Percentiles rank a stretch among this genome's conserved stretches.
These are phyloP conservation scores for Rynchops niger DNA, from an alignment of 2,113 vertebrate species.

Conservation along the genomic window DNA sequence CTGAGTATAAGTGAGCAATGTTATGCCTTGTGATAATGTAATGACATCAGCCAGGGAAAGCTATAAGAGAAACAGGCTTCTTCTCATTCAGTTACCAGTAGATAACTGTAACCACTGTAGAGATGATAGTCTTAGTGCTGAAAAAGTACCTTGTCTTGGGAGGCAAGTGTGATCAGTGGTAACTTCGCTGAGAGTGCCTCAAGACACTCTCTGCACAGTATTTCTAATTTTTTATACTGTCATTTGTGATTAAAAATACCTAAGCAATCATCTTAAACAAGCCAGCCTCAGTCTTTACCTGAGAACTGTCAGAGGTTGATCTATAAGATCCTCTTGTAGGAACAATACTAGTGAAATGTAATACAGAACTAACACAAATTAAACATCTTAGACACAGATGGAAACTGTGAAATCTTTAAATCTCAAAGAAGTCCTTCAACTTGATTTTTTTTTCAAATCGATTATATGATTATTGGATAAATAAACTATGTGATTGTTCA, in stretches of 20 bases:
- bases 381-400: constrained; percentile 36
- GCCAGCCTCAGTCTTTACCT: neutral
- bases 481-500: constrained; percentile 71
- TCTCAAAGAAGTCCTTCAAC: constrained; percentile 58
- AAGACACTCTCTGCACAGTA: neutral
- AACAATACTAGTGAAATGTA: constrained; percentile 29
- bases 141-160: neutral
- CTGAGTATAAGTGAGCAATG: neutral
- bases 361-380: constrained; percentile 46
- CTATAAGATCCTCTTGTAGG: neutral
- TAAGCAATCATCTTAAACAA: neutral
- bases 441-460: constrained; percentile 41
- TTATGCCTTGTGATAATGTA: neutral
- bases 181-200: neutral
- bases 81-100: neutral
- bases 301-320: constrained; percentile 32
- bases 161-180: neutral
- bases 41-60: neutral
- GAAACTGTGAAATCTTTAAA: constrained; percentile 51
- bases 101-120: neutral
- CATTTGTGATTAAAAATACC: neutral
- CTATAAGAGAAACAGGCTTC: neutral
- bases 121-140: neutral
- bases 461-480: constrained; percentile 65
- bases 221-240: neutral